Evolutionary conservation across 2,113 vertebrate species (phyloP).

Genomic region (Pomatorhinus ruficollis): DNA sequence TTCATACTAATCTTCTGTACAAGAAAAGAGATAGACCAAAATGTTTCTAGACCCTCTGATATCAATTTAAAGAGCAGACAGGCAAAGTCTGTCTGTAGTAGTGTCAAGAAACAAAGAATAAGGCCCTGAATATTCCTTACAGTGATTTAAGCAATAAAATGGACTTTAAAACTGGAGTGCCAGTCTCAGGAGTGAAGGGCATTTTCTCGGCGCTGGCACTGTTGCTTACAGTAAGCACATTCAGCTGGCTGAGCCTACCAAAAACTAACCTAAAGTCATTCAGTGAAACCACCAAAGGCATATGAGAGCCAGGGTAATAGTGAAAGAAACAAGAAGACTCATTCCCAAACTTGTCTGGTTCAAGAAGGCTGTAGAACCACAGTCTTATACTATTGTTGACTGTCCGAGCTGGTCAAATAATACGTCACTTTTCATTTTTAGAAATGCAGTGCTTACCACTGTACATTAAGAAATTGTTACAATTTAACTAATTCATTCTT

Average conservation of each 20-base stretch:
- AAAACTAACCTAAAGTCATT: background rate
- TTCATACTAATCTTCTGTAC: background rate
- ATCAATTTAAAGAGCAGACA: background rate
- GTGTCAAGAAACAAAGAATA: background rate
- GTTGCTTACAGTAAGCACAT: background rate
- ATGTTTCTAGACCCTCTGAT: background rate
- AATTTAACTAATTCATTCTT: background rate
- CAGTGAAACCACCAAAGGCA: background rate
- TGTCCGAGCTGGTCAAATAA: background rate
- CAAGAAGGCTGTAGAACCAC: background rate
- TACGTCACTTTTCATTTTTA: background rate
- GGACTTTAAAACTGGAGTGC: background rate
- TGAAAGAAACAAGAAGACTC: background rate
- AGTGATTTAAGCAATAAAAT: background rate
- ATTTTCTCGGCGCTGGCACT: background rate
- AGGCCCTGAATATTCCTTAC: background rate
- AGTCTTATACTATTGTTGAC: background rate
- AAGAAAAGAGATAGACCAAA: background rate
- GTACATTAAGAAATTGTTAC: background rate
- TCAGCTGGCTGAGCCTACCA: background rate
- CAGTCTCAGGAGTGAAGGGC: accelerated
- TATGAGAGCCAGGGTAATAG: background rate
- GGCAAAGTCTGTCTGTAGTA: background rate
- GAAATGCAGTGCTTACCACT: background rate
- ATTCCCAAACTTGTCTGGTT: background rate